A percentile compares a stretch with the other conserved stretches of the same genome.
phyloP scores from a whole-genome alignment of 2,113 vertebrate genomes.

The Mobula birostris region DNA sequence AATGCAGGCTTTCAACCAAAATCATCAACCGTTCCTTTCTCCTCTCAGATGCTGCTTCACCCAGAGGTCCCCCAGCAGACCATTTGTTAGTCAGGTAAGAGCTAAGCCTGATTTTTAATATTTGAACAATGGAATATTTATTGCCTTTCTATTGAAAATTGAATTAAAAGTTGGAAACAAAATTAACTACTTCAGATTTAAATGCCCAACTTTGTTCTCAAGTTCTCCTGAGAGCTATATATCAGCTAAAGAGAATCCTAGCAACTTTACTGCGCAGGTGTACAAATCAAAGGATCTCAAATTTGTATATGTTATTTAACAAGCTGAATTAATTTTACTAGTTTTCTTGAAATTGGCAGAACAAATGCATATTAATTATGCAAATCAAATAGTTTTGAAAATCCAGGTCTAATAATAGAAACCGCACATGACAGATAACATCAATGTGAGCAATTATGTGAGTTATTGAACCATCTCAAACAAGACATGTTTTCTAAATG shows the following conservation, averaged over 20 bases:
- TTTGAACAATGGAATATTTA: background rate
- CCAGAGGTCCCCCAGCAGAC: no score
- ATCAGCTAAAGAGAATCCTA: background rate
- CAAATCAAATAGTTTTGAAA: slow-evolving; percentile 35
- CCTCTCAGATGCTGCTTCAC: no score
- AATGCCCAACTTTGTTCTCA: background rate
- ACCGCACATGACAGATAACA: background rate
- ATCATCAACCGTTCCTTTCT: no score
- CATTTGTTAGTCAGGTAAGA: background rate
- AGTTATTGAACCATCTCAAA: slow-evolving; percentile 33
- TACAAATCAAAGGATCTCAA: background rate
- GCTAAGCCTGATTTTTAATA: background rate
- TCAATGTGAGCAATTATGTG: slow-evolving; percentile 32
- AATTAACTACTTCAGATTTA: background rate
- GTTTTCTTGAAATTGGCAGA: slow-evolving; percentile 33
- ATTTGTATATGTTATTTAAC: background rate
- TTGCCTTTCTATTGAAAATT: background rate
- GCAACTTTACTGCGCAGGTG: background rate
- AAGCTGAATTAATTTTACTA: slow-evolving; percentile 6
- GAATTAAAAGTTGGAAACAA: background rate
- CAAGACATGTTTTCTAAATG: slow-evolving; percentile 3
- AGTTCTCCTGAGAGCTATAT: background rate
- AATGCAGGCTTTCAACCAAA: no score
- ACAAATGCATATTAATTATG: slow-evolving; percentile 36
- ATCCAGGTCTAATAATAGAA: background rate